Evolutionary conservation across 2,888 invertebrate genomes (phyloP).

Genomic region (Hartigia nigra): DNA sequence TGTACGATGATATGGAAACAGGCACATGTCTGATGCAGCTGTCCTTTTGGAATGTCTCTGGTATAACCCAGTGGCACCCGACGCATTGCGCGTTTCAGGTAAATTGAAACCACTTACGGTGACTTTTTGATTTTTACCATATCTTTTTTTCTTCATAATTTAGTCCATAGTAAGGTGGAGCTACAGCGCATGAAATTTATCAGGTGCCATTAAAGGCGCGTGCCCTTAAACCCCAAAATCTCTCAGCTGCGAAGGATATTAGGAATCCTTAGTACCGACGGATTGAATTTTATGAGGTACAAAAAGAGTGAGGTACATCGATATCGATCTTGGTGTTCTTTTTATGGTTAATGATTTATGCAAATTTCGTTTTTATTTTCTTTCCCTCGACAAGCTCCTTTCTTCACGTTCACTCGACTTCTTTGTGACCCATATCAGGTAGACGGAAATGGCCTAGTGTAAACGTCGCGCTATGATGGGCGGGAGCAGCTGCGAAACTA

Average conservation of each 20-base stretch:
- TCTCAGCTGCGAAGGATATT: neutral
- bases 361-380: neutral
- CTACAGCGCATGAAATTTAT: neutral
- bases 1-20: neutral
- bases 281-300: neutral
- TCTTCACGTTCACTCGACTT: neutral
- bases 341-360: neutral
- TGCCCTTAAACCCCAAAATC: neutral
- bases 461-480: constrained; percentile 13
- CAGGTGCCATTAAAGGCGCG: neutral
- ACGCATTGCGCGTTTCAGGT: constrained; percentile 1
- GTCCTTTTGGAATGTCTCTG: constrained; percentile 1
- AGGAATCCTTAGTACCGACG: neutral
- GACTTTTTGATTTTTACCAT: neutral
- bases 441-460: constrained; percentile 27
- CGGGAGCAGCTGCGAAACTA: constrained; percentile 29
- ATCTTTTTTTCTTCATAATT: neutral
- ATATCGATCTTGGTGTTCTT: neutral
- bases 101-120: constrained; percentile 6
- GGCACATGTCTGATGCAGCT: constrained; percentile 3
- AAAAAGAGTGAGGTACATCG: neutral
- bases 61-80: neutral
- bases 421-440: constrained; percentile 1
- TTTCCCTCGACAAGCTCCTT: neutral
- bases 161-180: neutral